phyloP scores from a whole-genome alignment of 92 coral and sea anemone genomes.

The Porites cylindrica region DNA sequence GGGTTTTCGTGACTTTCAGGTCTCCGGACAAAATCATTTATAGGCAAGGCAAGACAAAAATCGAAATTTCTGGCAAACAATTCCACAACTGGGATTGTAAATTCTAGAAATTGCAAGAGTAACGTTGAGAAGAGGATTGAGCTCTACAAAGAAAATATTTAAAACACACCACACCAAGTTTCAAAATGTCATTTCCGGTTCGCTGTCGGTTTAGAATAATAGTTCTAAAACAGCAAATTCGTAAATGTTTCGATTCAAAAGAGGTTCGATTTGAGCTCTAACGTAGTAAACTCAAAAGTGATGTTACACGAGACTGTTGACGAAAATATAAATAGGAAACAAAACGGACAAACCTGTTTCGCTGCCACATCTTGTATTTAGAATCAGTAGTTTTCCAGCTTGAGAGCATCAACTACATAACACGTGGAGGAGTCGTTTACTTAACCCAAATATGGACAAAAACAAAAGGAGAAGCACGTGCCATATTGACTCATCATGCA shows the following conservation, averaged over 20 bases:
- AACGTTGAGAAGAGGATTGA: too few species aligned
- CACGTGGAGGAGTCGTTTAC: constrained; percentile 30
- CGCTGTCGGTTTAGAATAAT: background rate
- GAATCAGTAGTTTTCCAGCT: too few species aligned
- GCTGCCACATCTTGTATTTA: background rate
- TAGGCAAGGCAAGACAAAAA: too few species aligned
- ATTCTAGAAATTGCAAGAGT: too few species aligned
- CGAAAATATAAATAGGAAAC: background rate
- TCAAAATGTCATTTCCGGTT: too few species aligned
- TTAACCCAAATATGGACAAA: constrained; percentile 28
- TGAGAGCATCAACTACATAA: background rate
- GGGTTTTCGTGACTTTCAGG: too few species aligned
- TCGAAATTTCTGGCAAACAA: too few species aligned
- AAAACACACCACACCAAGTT: too few species aligned
- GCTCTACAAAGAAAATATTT: too few species aligned
- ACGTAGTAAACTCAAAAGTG: background rate
- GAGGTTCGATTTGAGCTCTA: background rate
- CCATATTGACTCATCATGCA: background rate
- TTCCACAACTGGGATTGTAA: too few species aligned
- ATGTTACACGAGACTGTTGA: background rate
- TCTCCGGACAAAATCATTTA: too few species aligned
- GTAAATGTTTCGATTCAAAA: background rate
- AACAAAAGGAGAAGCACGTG: constrained; percentile 27
- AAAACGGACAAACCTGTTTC: constrained; percentile 25
- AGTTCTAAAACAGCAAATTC: too few species aligned